Percentiles rank a stretch among this genome's conserved stretches.
phyloP scores from a whole-genome alignment of 2,113 vertebrate species.

The Pomatorhinus ruficollis region DNA sequence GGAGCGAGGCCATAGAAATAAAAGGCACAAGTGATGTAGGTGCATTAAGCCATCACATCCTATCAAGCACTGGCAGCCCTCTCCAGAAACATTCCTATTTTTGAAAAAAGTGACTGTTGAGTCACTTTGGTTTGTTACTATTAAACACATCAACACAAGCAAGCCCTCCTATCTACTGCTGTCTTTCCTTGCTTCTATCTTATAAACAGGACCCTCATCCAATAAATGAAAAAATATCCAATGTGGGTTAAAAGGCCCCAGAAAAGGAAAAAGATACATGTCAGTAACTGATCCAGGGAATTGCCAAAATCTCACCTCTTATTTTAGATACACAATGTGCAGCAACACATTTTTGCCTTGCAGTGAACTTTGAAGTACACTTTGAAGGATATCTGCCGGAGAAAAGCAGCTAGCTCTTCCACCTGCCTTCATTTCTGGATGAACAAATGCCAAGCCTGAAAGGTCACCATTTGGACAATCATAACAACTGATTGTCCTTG shows the following conservation, averaged over 20 bases:
- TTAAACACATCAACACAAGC: neutral
- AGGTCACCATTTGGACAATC: neutral
- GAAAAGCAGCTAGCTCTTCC: neutral
- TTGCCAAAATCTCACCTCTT: neutral
- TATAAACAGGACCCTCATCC: neutral
- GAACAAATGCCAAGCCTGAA: neutral
- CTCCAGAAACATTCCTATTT: neutral
- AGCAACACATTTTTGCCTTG: neutral
- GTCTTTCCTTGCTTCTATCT: neutral
- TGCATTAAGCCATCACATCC: neutral
- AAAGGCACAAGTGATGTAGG: neutral
- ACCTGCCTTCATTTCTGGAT: neutral
- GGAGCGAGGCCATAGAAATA: rapidly evolving
- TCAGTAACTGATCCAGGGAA: neutral
- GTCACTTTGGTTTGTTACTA: neutral
- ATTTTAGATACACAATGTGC: neutral
- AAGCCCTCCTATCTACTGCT: neutral
- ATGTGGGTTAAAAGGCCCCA: neutral
- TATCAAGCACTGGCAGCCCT: neutral
- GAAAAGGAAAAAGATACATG: neutral
- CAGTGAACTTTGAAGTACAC: neutral
- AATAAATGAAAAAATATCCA: neutral
- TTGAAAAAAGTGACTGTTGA: neutral
- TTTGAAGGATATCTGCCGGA: neutral
- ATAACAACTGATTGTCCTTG: neutral